Evolutionary conservation across 2,888 invertebrate genomes (phyloP), one percentile per base, ranked within the genome.

Genomic region (Stomorhina lunata): DNA sequence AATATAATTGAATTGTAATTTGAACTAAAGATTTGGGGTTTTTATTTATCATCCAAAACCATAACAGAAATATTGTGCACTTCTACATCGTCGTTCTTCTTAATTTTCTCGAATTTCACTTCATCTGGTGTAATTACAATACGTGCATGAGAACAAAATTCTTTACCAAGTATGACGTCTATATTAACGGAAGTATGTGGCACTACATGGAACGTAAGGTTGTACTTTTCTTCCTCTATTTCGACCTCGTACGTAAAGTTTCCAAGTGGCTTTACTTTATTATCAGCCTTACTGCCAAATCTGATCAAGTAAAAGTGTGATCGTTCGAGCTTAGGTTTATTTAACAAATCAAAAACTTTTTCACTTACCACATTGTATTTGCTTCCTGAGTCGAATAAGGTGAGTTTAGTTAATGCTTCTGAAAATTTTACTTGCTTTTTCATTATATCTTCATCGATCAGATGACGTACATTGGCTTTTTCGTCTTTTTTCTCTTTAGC

Each of bases 301-400:
- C 73, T 78, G 2, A 78, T 65, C 9, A 78, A 32, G 40, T 71
- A 71, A 29, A 78, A 78, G 15, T 78, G 25, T 10, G 77, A 63
- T 40, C 10, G 43, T 4, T 29, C 9, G 4, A 79, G 43, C 15
- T 17, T 48, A 7, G 79, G 72, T 32, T 43, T 79, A 10, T 32
- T 5, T 10, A 72, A 15, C 1, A 12, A 12, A 32, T 66, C 50
- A 27, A 65, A 79, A 55, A 78, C 66, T 17, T 63, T 69, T 9
- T 82, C 66, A 12, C 53, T 77, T 34, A 76, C 69, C 7, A 81
- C 65, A 40, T 77, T 81, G 25, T 59, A 75, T 50, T 68, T 75
- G n/a, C 80, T 80, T 3, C 82, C 79, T 20, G 79, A 40, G n/a
- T 82, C 82, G 7, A 82, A 82, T 25, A 73, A 72, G 20, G 72